Evolutionary conservation across 1,140 invertebrate genomes (phyloP).

Genomic region (Dryas iulia): DNA sequence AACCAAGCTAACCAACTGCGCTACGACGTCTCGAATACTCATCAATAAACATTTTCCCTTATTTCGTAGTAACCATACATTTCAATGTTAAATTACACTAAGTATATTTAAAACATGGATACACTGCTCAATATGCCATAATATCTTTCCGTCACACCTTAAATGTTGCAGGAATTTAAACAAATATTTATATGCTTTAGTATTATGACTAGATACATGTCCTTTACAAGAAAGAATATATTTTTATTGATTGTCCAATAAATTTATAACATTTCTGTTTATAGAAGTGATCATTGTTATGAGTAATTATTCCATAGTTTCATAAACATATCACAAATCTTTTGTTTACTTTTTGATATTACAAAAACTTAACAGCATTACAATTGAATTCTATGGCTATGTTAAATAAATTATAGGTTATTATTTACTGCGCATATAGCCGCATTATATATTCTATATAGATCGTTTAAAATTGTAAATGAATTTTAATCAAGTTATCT

Average conservation of each 20-base stretch:
- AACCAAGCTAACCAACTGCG: too few relatives aligned
- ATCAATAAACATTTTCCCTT: too few relatives aligned
- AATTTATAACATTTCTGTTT: constrained; percentile 1
- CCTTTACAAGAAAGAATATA: constrained; percentile 5
- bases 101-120: constrained; percentile 15
- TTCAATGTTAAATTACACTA: not conserved
- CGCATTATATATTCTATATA: not conserved
- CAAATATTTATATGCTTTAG: not conserved
- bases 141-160: constrained; percentile 23
- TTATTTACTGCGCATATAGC: not conserved
- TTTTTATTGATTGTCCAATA: not conserved
- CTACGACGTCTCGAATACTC: too few relatives aligned
- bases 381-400: not conserved
- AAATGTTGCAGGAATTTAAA: constrained; percentile 20
- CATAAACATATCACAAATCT: not conserved
- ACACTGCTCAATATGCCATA: constrained; percentile 8
- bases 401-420: not conserved
- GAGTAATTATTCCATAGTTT: not conserved
- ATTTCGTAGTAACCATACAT: not conserved
- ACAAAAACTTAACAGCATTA: not conserved
- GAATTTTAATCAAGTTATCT: not conserved
- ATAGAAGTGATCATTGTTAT: constrained; percentile 11
- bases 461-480: not conserved
- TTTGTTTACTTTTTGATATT: too few relatives aligned
- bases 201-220: constrained; percentile 16